Conservation (phyloP, 2,888 invertebrate genomes). For the Thymelicus sylvestris region DNA sequence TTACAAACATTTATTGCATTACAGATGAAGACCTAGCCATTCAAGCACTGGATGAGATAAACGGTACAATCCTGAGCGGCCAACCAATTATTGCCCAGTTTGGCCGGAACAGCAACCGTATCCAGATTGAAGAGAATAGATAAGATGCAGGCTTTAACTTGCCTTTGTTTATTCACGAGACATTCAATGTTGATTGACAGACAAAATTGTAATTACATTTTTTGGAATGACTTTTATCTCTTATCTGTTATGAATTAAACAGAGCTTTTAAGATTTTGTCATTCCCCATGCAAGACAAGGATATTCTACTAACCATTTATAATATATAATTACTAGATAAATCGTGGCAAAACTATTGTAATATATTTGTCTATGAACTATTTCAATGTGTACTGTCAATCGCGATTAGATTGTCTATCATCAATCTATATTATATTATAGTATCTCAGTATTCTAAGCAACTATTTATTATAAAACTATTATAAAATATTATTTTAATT, state of each 20-base stretch:
- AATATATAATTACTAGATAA: no score
- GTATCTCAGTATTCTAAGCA: constrained; percentile 17
- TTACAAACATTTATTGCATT: constrained; percentile 41
- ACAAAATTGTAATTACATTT: neutral
- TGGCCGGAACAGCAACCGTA: constrained; percentile 59
- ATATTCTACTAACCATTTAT: no score
- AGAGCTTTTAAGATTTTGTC: no score
- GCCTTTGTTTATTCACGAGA: neutral
- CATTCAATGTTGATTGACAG: constrained; percentile 2
- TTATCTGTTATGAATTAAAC: no score
- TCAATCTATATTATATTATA: constrained; percentile 1
- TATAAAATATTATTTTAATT: constrained; percentile 15
- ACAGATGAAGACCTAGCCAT: constrained; percentile 75
- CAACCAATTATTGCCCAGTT: constrained; percentile 79
- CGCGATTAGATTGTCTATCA: constrained; percentile 3
- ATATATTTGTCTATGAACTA: neutral
- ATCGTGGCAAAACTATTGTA: no score
- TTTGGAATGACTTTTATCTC: neutral
- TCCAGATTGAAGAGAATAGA: constrained; percentile 51
- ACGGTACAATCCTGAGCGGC: constrained; percentile 79
- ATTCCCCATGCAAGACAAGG: no score
- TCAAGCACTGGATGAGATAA: constrained; percentile 76
- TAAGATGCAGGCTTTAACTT: constrained; percentile 39
- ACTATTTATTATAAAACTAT: constrained; percentile 28
- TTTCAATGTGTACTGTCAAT: neutral